phyloP scores from a whole-genome alignment of 2,797 vertebrate species.

The Perodicticus potto region DNA sequence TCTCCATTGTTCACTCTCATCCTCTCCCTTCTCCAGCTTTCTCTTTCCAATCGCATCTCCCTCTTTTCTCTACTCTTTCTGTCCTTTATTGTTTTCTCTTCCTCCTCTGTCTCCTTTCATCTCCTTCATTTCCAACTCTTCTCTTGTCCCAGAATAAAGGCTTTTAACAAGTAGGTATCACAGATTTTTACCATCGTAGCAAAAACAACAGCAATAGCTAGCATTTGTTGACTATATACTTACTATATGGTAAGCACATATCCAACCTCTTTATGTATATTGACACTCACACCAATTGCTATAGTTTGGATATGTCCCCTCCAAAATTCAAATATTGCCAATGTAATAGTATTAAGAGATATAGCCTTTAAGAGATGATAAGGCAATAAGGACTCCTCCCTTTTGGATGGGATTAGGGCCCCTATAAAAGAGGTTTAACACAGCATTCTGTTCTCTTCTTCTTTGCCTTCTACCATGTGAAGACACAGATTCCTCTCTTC shows the following conservation, averaged over 20 bases:
- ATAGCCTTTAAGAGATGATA: background rate
- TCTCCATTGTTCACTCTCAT: background rate
- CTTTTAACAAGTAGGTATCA: background rate
- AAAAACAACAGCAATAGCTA: background rate
- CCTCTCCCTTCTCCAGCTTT: background rate
- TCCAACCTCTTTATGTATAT: background rate
- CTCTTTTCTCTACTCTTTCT: background rate
- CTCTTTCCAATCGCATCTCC: too few species aligned
- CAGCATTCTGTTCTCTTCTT: background rate
- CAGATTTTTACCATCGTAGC: background rate
- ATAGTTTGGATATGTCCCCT: background rate
- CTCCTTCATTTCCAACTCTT: background rate
- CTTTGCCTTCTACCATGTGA: background rate
- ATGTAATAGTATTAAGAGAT: background rate
- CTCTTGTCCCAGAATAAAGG: background rate
- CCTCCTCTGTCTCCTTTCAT: background rate
- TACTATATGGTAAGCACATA: background rate
- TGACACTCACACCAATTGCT: background rate
- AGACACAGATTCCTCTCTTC: background rate
- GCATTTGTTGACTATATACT: background rate
- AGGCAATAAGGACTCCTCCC: background rate
- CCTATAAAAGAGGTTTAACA: background rate
- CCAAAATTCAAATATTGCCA: background rate
- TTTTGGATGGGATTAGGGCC: background rate
- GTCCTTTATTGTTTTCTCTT: background rate